These are phyloP conservation scores for Quadriops clusia DNA, from an alignment of 2,888 invertebrate genomes.

Conservation along the genomic window DNA sequence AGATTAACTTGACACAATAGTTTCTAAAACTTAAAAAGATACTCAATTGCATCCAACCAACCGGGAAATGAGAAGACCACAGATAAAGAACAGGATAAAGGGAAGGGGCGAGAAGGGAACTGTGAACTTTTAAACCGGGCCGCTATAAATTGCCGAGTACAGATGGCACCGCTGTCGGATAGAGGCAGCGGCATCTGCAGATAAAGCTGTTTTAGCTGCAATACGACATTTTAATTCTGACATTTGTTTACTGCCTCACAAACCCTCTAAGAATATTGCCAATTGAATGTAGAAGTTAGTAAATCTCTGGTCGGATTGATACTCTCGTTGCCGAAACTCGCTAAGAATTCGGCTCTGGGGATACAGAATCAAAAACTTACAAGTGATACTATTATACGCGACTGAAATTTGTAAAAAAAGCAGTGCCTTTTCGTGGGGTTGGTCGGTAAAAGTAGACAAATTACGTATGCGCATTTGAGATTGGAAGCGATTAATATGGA, in stretches of 20 bases:
- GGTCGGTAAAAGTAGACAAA: too few species aligned
- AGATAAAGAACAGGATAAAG: slow-evolving; percentile 23
- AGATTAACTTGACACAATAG: slow-evolving; percentile 37
- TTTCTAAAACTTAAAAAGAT: slow-evolving; percentile 38
- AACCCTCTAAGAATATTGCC: slow-evolving; percentile 7
- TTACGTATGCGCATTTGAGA: too few species aligned
- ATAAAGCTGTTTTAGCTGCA: slow-evolving; percentile 34
- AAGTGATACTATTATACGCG: too few species aligned
- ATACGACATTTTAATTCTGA: slow-evolving; percentile 34
- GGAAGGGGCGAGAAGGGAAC: slow-evolving; percentile 24
- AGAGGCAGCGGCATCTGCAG: slow-evolving; percentile 33
- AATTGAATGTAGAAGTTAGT: slow-evolving; percentile 5
- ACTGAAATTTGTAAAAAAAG: too few species aligned
- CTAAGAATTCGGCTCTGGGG: too few species aligned
- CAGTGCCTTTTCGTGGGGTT: too few species aligned
- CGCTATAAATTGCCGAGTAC: slow-evolving; percentile 34
- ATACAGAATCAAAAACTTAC: too few species aligned
- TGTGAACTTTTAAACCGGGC: slow-evolving; percentile 34
- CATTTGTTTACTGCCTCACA: slow-evolving; percentile 22
- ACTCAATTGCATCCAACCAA: slow-evolving; percentile 35
- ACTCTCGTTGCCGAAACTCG: too few species aligned
- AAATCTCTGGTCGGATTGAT: slow-evolving; percentile 4
- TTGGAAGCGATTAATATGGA: too few species aligned
- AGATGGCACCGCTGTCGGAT: slow-evolving; percentile 34
- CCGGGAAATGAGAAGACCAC: slow-evolving; percentile 37